phyloP scores from a whole-genome alignment of 2,797 vertebrate species.

The Sebastes steindachneri region DNA sequence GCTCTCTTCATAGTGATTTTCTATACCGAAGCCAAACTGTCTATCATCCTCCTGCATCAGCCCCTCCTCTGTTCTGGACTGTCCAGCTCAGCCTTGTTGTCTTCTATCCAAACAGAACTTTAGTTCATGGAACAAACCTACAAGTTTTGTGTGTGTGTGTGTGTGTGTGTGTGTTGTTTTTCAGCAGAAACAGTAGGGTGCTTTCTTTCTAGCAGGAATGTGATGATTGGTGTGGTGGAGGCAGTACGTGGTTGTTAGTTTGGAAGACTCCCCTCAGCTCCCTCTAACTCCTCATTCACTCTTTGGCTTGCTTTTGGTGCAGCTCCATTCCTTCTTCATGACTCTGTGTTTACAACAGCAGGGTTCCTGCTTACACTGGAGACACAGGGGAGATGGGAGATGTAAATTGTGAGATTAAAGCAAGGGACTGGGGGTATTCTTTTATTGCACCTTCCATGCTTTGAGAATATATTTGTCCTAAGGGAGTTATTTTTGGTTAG shows the following conservation, averaged over 20 bases:
- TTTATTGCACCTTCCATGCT: not conserved
- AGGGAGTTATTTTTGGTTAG: not conserved
- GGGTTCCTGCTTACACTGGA: constrained; percentile 12
- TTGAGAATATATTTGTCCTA: not conserved
- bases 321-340: not conserved
- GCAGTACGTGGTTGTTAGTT: constrained; percentile 14
- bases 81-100: constrained; percentile 7
- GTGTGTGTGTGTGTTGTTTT: not conserved
- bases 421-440: not conserved
- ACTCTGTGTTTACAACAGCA: not conserved
- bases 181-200: constrained; percentile 13
- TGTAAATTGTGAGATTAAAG: constrained; percentile 11
- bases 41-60: constrained; percentile 19
- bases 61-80: constrained; percentile 7
- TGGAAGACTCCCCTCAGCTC: constrained; percentile 23
- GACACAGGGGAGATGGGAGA: constrained; percentile 2
- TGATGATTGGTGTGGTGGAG: constrained; percentile 27
- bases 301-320: constrained; percentile 25
- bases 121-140: not conserved
- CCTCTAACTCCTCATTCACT: not conserved
- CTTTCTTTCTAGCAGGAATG: constrained; percentile 21
- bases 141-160: not conserved
- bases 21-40: constrained; percentile 38
- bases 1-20: constrained; percentile 27
- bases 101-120: not conserved